Conservation (phyloP, 2,797 vertebrate species). For the Clarias platycephalus region DNA sequence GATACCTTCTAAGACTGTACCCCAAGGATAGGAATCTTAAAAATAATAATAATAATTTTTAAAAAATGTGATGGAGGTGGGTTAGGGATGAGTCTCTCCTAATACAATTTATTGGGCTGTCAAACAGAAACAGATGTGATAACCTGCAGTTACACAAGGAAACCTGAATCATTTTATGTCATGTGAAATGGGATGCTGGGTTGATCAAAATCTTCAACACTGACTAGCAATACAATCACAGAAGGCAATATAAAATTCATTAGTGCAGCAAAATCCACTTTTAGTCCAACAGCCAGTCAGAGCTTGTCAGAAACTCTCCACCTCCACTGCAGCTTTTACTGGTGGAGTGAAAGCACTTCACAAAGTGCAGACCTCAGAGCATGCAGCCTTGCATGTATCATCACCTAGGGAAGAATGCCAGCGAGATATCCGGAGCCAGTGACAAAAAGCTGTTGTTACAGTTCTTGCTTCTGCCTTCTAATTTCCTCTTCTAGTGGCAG, state of each 20-base stretch:
- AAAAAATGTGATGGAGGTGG: background rate
- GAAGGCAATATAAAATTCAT: slow-evolving; percentile 5
- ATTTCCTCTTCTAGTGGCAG: slow-evolving; percentile 40
- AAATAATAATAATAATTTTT: background rate
- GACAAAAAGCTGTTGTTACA: slow-evolving; percentile 39
- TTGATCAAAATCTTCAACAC: background rate
- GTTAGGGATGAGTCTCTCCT: slow-evolving; percentile 51
- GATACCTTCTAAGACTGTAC: background rate
- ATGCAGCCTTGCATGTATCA: slow-evolving; percentile 51
- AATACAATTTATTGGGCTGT: slow-evolving; percentile 52
- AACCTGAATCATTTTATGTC: slow-evolving; percentile 27
- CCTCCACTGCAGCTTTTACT: slow-evolving; percentile 22
- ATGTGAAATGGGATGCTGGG: background rate
- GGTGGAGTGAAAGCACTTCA: slow-evolving; percentile 31
- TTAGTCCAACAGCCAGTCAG: slow-evolving; percentile 33
- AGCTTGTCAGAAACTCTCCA: slow-evolving; percentile 40
- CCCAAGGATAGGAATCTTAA: background rate
- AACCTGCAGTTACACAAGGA: slow-evolving; percentile 61
- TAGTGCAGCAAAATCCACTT: background rate
- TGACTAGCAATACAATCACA: background rate
- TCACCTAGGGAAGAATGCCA: slow-evolving; percentile 48
- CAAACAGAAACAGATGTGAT: slow-evolving; percentile 68
- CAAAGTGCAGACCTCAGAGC: slow-evolving; percentile 29
- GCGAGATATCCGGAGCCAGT: slow-evolving; percentile 38
- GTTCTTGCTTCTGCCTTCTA: slow-evolving; percentile 50